phyloP scores from a whole-genome alignment of 2,797 vertebrate species.

The Masticophis lateralis region DNA sequence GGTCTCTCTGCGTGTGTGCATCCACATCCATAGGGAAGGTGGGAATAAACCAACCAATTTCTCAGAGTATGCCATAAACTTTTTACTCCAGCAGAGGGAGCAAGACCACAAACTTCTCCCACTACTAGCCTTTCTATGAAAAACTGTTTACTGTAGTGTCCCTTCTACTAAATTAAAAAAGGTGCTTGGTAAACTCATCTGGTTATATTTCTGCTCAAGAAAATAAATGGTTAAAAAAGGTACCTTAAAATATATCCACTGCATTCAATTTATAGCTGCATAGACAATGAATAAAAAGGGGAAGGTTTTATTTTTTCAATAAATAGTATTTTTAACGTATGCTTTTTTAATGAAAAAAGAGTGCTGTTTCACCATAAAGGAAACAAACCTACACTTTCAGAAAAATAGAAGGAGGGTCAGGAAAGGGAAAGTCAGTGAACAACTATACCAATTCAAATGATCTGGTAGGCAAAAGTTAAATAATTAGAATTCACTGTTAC shows the following conservation, averaged over 20 bases:
- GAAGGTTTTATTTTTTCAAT: neutral
- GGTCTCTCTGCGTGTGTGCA: neutral
- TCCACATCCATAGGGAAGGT: neutral
- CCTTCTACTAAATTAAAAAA: neutral
- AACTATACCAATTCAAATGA: neutral
- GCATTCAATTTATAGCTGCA: neutral
- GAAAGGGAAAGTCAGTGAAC: neutral
- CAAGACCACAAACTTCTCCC: neutral
- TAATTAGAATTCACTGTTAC: neutral
- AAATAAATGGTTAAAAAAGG: neutral
- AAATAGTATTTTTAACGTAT: neutral
- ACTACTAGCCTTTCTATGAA: neutral
- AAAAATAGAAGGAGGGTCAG: neutral
- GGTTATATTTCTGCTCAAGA: neutral
- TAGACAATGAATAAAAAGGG: neutral
- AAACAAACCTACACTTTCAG: slow-evolving; percentile 24
- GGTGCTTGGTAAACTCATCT: neutral
- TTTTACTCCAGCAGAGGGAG: neutral
- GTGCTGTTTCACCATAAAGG: slow-evolving; percentile 43
- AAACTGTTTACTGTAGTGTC: neutral
- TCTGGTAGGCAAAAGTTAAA: neutral
- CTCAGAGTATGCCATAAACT: neutral
- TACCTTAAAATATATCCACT: neutral
- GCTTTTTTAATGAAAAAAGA: neutral
- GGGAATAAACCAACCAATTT: neutral